phyloP scores from a whole-genome alignment of 2,888 invertebrate genomes.

The Lottia gigantea region DNA sequence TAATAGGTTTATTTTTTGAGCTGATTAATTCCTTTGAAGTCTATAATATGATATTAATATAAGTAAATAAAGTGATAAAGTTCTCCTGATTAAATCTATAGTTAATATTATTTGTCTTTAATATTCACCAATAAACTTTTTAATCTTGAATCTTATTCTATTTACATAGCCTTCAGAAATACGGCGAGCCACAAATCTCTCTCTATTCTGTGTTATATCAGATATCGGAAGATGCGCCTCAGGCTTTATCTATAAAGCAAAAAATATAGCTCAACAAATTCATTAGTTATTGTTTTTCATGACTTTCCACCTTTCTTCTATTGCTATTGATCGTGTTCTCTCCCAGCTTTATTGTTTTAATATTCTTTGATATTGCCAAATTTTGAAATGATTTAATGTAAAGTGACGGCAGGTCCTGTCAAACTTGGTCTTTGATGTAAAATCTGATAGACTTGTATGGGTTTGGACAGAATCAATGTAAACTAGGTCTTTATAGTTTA shows the following conservation, averaged over 20 bases:
- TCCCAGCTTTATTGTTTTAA: neutral
- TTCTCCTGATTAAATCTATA: too few relatives aligned
- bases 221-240: neutral
- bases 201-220: too few relatives aligned
- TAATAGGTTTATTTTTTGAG: too few relatives aligned
- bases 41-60: too few relatives aligned
- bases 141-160: too few relatives aligned
- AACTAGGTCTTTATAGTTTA: neutral
- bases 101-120: too few relatives aligned
- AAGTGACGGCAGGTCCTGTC: neutral
- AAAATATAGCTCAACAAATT: conserved; percentile 6
- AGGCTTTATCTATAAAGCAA: neutral
- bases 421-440: neutral
- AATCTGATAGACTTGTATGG: neutral
- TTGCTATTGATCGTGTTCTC: neutral
- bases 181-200: too few relatives aligned
- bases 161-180: too few relatives aligned
- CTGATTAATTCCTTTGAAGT: too few relatives aligned
- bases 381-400: neutral
- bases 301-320: neutral
- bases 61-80: too few relatives aligned
- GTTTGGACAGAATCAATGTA: neutral
- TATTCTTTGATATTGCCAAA: neutral
- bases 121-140: too few relatives aligned
- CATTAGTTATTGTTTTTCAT: conserved; percentile 11